Percentiles rank a stretch among this genome's conserved stretches.
Conservation (phyloP, 2,113 vertebrate genomes). For the Lutjanus erythropterus region DNA sequence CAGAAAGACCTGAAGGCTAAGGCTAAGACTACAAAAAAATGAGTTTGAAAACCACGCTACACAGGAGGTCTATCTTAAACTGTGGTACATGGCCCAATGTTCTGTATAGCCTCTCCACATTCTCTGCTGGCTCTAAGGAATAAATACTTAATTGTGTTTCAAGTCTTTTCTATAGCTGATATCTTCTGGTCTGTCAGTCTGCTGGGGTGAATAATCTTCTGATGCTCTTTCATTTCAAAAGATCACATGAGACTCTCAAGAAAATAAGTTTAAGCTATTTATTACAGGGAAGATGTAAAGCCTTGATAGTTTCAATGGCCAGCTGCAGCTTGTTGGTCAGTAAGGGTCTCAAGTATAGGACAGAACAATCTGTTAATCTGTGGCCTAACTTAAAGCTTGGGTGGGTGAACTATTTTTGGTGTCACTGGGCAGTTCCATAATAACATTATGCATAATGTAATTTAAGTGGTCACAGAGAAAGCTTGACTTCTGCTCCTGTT, state of each 20-base stretch:
- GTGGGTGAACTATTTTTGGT: no score
- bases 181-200: slow-evolving; percentile 25
- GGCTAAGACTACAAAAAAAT: no score
- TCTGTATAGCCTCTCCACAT: slow-evolving; percentile 36
- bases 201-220: slow-evolving; percentile 41
- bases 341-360: slow-evolving; percentile 1
- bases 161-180: slow-evolving; percentile 43
- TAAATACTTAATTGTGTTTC: slow-evolving; percentile 59
- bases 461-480: no score
- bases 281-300: slow-evolving; percentile 9
- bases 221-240: slow-evolving; percentile 57
- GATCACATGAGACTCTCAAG: slow-evolving; percentile 29
- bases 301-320: not conserved
- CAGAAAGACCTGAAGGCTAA: no score
- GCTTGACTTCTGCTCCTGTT: no score
- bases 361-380: slow-evolving; percentile 5
- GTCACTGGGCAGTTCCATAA: no score
- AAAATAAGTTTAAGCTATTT: slow-evolving; percentile 24
- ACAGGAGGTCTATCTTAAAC: slow-evolving; percentile 48
- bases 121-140: slow-evolving; percentile 50
- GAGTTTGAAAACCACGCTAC: slow-evolving; percentile 57
- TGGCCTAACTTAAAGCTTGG: no score
- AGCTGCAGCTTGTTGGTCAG: slow-evolving; percentile 7
- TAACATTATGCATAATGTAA: no score
- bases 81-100: slow-evolving; percentile 50